These are phyloP conservation scores for Carpatolechia fugitivella DNA, from an alignment of 2,888 invertebrate species.

Conservation along the genomic window DNA sequence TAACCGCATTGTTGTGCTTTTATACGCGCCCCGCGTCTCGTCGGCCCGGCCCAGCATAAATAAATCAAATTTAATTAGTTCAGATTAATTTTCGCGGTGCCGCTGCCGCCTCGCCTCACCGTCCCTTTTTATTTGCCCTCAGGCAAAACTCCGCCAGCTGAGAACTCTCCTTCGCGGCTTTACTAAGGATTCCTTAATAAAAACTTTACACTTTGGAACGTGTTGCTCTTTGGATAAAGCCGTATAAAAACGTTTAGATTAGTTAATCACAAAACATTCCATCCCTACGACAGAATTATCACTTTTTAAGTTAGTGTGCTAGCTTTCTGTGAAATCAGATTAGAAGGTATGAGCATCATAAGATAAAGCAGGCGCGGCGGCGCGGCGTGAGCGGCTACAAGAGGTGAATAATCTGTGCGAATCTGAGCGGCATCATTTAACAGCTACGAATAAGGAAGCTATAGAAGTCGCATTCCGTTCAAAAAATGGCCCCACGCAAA, in stretches of 20 bases:
- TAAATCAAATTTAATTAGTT: slow-evolving; percentile 80
- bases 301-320: not conserved
- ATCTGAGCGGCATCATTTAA: too few relatives aligned
- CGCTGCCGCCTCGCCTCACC: slow-evolving; percentile 34
- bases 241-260: slow-evolving; percentile 54
- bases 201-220: slow-evolving; percentile 70
- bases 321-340: not conserved
- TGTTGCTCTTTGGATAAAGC: slow-evolving; percentile 51
- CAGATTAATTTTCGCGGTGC: slow-evolving; percentile 76
- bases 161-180: slow-evolving; percentile 50
- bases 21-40: slow-evolving; percentile 50
- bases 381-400: too few relatives aligned
- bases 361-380: too few relatives aligned
- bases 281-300: not conserved
- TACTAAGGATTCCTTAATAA: slow-evolving; percentile 74
- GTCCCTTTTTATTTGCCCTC: slow-evolving; percentile 71
- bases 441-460: too few relatives aligned
- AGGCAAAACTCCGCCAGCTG: slow-evolving; percentile 56
- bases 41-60: slow-evolving; percentile 59
- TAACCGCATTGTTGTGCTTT: slow-evolving; percentile 74
- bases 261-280: slow-evolving; percentile 45
- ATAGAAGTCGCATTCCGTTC: too few relatives aligned
- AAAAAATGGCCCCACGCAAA: too few relatives aligned
- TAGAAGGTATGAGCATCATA: too few relatives aligned
- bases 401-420: too few relatives aligned